Base-by-base conservation (phyloP, 2,888 invertebrate genomes). In the Andrena marginata region DNA sequence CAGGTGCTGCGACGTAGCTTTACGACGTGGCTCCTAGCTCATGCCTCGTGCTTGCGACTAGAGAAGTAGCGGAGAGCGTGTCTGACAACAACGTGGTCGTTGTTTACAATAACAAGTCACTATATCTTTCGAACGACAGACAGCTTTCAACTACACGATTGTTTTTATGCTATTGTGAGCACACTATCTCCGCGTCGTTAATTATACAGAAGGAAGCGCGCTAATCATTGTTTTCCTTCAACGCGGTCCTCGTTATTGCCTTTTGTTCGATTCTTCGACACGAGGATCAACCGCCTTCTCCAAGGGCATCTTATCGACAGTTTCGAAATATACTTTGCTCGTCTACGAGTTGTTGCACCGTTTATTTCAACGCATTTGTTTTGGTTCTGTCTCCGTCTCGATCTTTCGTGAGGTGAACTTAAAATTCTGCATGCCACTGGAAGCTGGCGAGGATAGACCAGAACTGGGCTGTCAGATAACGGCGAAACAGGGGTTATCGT, bases 31-130 rank as follows among this genome's bases (percentile, higher is more conserved):
- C 51, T 20, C 51, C 20, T 5, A 42, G 42, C 51, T 51, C n/a
- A 6, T n/a, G 1, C 51, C 51, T 20, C 51, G 20, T 8, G 20
- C 51, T 51, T 2, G 6, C n/a, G 7, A 20, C 8, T 20, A n/a
- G 51, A 51, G 6, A 20, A 20, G 33, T 2, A 59, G 8, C 1
- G 13, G 31, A 31, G 20, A 13, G 20, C n/a, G 16, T 5, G 16
- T n/a, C 0, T 4, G 56, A 4, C 10, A 63, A 67, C 59, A 64
- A 48, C 16, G 42, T 29, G 42, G 2, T 5, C 49, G n/a, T 31
- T 64, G 49, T 79, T 76, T 54, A 67, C 65, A 70, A 67, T 29
- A 77, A 77, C 67, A 77, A 67, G 20, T 2, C 16, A n/a, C 31
- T 62, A 35, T 33, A 65, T 8, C 48, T 42, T 23, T 16, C 16